Percentiles rank a stretch among this genome's conserved stretches.
Evolutionary conservation across 2,888 invertebrate species (phyloP).

Genomic region (Andrena marginata): DNA sequence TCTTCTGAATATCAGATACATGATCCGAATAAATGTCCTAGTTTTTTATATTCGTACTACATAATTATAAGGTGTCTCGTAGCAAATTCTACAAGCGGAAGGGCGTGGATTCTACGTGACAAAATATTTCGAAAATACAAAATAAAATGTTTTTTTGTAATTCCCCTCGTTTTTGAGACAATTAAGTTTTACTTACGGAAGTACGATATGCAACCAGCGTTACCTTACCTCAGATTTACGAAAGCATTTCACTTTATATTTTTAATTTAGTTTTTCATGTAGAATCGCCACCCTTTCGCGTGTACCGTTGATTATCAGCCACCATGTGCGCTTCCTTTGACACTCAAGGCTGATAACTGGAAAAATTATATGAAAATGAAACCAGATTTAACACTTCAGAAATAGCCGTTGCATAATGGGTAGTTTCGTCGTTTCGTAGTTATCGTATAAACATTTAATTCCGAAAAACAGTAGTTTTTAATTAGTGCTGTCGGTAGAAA

Average conservation of each 20-base stretch:
- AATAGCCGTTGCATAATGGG: slow-evolving; percentile 19
- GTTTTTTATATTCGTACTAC: background rate
- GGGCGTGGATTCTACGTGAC: too few species aligned
- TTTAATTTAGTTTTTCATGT: too few species aligned
- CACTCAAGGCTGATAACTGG: background rate
- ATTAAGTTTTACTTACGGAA: too few species aligned
- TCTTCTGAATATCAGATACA: background rate
- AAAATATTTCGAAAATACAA: too few species aligned
- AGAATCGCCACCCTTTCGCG: too few species aligned
- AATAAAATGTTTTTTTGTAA: too few species aligned
- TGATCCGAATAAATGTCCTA: slow-evolving; percentile 17
- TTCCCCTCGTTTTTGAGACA: too few species aligned
- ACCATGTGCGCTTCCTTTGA: background rate
- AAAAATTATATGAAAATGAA: slow-evolving; percentile 8
- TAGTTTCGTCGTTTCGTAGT: background rate
- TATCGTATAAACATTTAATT: background rate
- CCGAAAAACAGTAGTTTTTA: slow-evolving; percentile 13
- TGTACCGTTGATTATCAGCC: too few species aligned
- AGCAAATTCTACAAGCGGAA: too few species aligned
- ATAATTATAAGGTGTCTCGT: background rate
- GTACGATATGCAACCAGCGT: too few species aligned
- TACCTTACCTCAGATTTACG: too few species aligned
- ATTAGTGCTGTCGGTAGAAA: slow-evolving; percentile 13
- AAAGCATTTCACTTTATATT: too few species aligned
- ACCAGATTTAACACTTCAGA: background rate